These are phyloP conservation scores for Pteropus alecto DNA, from an alignment of 2,113 vertebrate species.

Conservation along the genomic window DNA sequence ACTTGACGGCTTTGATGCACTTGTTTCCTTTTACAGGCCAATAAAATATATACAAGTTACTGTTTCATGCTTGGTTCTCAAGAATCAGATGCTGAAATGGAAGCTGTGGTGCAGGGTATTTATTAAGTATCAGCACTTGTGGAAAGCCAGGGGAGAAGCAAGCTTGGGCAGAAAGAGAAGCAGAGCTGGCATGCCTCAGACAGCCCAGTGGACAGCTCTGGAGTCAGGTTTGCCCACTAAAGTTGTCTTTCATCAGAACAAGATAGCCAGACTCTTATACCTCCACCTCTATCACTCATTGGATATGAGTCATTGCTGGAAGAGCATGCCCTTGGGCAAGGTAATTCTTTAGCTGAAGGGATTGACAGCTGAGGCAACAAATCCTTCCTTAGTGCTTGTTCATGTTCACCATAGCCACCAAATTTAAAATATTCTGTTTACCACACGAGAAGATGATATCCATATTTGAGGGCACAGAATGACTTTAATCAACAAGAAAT, in stretches of 20 bases:
- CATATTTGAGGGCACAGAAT: background rate
- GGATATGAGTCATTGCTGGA: background rate
- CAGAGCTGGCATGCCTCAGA: background rate
- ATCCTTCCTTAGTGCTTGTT: background rate
- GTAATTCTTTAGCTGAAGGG: background rate
- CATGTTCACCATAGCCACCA: background rate
- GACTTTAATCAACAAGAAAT: background rate
- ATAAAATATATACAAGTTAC: background rate
- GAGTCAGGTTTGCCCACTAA: background rate
- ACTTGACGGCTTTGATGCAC: background rate
- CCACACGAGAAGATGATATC: background rate
- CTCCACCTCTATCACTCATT: background rate
- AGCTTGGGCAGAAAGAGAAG: background rate
- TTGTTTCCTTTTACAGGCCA: background rate
- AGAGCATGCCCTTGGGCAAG: background rate
- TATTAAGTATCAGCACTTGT: background rate
- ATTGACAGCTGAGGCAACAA: background rate
- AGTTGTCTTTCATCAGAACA: background rate
- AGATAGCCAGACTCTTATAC: background rate
- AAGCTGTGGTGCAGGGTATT: background rate
- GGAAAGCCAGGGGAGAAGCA: background rate
- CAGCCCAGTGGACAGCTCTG: background rate
- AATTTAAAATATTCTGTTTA: constrained; percentile 34
- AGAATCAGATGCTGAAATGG: background rate
- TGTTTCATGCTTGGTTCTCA: background rate